Conservation (phyloP, 2,797 vertebrate species). For the Graptemys geographica region DNA sequence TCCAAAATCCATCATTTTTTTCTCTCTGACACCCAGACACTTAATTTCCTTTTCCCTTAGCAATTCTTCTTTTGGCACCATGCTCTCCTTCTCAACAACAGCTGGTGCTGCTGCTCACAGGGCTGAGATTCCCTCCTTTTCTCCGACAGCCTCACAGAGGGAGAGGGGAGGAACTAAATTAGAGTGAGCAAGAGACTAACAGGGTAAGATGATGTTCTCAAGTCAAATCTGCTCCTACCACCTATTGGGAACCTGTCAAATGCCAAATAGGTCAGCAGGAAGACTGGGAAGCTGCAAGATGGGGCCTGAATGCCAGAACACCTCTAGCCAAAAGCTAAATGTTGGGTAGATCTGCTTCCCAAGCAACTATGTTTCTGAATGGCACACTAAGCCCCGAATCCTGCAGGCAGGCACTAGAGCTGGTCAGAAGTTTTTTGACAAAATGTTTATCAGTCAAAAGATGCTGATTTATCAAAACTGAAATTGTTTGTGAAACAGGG, state of each 20-base stretch:
- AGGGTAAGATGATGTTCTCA: background rate
- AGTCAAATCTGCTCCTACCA: background rate
- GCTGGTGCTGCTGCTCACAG: background rate
- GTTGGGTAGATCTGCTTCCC: background rate
- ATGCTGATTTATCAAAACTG: too few species aligned
- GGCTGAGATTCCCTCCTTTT: background rate
- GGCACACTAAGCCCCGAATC: too few species aligned
- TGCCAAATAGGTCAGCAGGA: background rate
- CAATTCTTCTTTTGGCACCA: background rate
- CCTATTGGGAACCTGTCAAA: background rate
- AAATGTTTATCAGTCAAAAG: too few species aligned
- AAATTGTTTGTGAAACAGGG: too few species aligned
- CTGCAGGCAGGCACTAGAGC: too few species aligned
- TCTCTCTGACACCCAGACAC: background rate
- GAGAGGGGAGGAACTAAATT: background rate
- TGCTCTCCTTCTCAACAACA: background rate
- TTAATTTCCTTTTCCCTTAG: background rate
- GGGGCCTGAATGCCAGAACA: background rate
- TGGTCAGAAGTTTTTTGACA: too few species aligned
- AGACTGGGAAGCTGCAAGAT: background rate
- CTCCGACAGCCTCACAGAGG: background rate
- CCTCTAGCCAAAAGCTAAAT: background rate
- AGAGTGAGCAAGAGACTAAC: too few species aligned
- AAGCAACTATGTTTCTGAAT: background rate
- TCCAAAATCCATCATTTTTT: background rate